A percentile compares a stretch with the other conserved stretches of the same genome.
Conservation (phyloP, 1,140 invertebrate species). For the Dendrolimus kikuchii region DNA sequence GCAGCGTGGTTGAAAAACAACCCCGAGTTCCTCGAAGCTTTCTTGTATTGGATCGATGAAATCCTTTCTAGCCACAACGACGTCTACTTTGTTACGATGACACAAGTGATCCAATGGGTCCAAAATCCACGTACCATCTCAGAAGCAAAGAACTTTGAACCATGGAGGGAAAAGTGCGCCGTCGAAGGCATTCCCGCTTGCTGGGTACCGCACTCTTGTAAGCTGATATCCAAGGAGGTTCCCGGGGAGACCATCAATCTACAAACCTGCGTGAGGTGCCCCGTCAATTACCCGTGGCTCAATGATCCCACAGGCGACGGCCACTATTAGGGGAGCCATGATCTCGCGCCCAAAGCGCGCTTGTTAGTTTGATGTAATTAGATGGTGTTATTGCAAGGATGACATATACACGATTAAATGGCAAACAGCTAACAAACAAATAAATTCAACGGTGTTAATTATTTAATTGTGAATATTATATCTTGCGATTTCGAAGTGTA, state of each 20-base stretch:
- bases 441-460: no score
- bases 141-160: constrained; percentile 92
- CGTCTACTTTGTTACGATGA: constrained; percentile 98
- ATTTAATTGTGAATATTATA: constrained; percentile 44
- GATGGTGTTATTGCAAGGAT: constrained; percentile 45
- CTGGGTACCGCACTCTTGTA: constrained; percentile 92
- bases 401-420: constrained; percentile 43
- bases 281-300: constrained; percentile 95
- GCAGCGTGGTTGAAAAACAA: constrained; percentile 97
- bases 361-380: constrained; percentile 56
- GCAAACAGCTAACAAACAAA: constrained; percentile 9
- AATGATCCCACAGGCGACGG: constrained; percentile 94
- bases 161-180: constrained; percentile 94
- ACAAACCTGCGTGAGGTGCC: constrained; percentile 93
- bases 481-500: constrained; percentile 62
- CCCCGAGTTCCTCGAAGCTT: constrained; percentile 92
- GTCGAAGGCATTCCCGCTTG: constrained; percentile 86
- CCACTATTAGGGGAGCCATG: constrained; percentile 81
- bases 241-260: constrained; percentile 94
- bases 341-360: constrained; percentile 58
- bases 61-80: constrained; percentile 90
- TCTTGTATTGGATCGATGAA: constrained; percentile 96
- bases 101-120: constrained; percentile 97
- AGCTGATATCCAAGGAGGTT: constrained; percentile 92
- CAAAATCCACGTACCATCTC: constrained; percentile 90